Evolutionary conservation across 92 coral and sea anemone genomes (phyloP).

Genomic region (Epizoanthus ramosus): DNA sequence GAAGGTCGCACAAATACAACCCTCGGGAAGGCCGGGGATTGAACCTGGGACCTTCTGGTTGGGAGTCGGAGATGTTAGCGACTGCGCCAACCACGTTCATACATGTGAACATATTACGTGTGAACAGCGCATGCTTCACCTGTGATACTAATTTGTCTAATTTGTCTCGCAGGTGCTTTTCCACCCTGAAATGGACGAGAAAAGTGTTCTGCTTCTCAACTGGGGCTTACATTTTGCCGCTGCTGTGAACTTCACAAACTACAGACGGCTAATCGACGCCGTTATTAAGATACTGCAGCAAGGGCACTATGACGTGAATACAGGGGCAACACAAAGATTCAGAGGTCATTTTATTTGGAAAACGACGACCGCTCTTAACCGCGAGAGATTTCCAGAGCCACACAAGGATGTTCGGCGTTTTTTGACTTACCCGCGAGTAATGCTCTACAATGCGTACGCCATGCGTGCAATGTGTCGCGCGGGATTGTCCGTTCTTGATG

Average conservation of each 20-base stretch:
- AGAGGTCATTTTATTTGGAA: conserved; percentile 87
- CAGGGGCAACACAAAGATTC: conserved; percentile 43
- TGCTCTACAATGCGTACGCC: conserved; percentile 84
- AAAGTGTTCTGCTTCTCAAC: conserved; percentile 85
- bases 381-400: conserved; percentile 90
- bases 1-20: no score
- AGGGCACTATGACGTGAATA: conserved; percentile 40
- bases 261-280: conserved; percentile 66
- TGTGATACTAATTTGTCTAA: no score
- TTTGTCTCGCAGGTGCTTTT: conserved; percentile 66
- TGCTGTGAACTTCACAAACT: conserved; percentile 79
- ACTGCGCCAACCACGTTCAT: no score
- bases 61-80: no score
- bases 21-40: no score
- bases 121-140: no score
- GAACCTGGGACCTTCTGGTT: no score
- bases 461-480: conserved; percentile 89
- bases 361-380: conserved; percentile 83
- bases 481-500: conserved; percentile 86
- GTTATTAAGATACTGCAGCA: conserved; percentile 52
- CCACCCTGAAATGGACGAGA: conserved; percentile 68
- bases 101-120: no score
- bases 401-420: conserved; percentile 94
- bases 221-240: conserved; percentile 93
- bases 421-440: conserved; percentile 82